Base-by-base conservation (phyloP, 2,888 invertebrate genomes). In the Cheilosia vulpina region DNA sequence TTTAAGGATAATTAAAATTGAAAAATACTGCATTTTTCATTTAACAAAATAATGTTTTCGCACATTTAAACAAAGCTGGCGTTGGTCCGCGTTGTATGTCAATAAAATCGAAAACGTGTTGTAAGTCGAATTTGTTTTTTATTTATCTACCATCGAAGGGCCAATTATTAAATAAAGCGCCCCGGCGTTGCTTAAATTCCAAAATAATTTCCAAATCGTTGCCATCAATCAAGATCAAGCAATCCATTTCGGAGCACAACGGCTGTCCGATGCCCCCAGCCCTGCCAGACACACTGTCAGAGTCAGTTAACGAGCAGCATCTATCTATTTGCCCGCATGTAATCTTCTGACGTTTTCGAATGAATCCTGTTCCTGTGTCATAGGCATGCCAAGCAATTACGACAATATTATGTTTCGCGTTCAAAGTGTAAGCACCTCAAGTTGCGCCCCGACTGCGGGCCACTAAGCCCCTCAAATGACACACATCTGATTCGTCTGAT, bases 291-390 rank as follows among this genome's bases (percentile, higher is more conserved):
- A 41, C 47, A 60, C 66, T 72, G 21, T 27, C 47, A 17, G 19
- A 9, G 77, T 52, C 75, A 60, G 69, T 71, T 60, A 82, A 71
- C 72, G 43, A 71, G 55, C 27, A 62, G 34, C 50, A 55, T 58
- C 50, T 63, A 69, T 73, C 68, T 73, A 41, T 55, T 43, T 65
- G 53, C 79, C 84, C 79, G 84, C 84, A 79, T 84, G 41, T 52
- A 57, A 73, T 79, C 71, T 63, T 47, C 21, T 45, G 38, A 21
- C 53, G 27, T 66, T 45, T 47, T 34, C 27, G 45, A 63, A 58
- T 58, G 60, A 55, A 47, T 79, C 72, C 58, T 58, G 58, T 76
- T 53, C 69, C 31, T 41, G 11, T 34, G 27, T 21, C 4, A 21
- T 45, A 72, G 68, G 77, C 82, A 72, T 72, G 62, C 78, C 19